phyloP scores from a whole-genome alignment of 2,113 vertebrate species.

The Pitta sordida region DNA sequence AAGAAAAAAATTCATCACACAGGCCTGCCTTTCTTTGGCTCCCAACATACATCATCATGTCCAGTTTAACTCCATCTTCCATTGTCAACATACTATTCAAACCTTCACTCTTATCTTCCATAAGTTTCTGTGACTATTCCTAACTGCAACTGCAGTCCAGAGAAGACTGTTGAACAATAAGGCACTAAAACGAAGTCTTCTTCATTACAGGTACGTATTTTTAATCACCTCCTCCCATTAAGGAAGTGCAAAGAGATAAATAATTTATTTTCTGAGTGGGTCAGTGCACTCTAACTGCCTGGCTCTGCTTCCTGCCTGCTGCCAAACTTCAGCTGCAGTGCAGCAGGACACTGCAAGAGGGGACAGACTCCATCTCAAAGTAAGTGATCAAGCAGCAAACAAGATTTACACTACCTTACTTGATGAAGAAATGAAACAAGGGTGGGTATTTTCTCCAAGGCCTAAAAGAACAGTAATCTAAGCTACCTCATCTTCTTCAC shows the following conservation, averaged over 20 bases:
- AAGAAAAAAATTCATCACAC: background rate
- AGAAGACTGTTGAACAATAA: background rate
- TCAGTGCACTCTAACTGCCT: background rate
- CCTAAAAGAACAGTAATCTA: background rate
- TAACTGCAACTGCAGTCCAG: background rate
- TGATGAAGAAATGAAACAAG: conserved; percentile 5
- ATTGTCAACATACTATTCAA: fast-evolving
- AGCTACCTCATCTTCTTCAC: background rate
- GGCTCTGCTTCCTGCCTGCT: background rate
- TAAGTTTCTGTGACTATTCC: background rate
- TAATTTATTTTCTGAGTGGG: background rate
- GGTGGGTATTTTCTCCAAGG: background rate
- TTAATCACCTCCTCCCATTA: conserved; percentile 18
- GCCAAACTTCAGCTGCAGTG: background rate
- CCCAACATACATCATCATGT: background rate
- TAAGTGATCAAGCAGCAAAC: background rate
- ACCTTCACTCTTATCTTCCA: background rate
- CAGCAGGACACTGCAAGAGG: background rate
- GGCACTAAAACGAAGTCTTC: background rate
- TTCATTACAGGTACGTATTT: background rate
- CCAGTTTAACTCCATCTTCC: background rate
- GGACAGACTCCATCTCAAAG: background rate
- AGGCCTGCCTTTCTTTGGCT: background rate
- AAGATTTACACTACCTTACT: background rate
- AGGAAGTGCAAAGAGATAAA: background rate